Conservation (phyloP, 2,888 invertebrate genomes). For the Furcula furcula region DNA sequence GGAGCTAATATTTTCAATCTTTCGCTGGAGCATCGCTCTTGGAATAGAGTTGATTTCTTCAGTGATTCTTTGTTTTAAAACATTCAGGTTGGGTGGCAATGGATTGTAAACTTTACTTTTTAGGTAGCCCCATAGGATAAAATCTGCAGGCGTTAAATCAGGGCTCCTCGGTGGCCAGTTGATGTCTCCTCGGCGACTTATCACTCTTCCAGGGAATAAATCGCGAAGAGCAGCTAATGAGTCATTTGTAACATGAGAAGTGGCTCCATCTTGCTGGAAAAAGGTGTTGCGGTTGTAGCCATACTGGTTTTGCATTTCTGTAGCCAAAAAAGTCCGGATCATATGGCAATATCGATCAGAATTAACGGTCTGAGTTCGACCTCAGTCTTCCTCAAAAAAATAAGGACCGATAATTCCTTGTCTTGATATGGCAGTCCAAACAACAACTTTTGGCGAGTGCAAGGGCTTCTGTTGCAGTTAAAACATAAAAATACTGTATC, state of each 20-base stretch:
- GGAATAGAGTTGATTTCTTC: constrained; percentile 25
- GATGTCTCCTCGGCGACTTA: constrained; percentile 24
- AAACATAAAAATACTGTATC: no score
- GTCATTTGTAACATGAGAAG: constrained; percentile 27
- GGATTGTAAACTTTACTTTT: constrained; percentile 27
- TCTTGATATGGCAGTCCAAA: constrained; percentile 7
- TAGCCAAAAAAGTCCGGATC: constrained; percentile 21
- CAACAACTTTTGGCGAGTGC: constrained; percentile 10
- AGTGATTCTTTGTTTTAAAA: constrained; percentile 18
- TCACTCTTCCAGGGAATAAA: constrained; percentile 20
- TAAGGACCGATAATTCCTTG: constrained; percentile 20
- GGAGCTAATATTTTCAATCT: constrained; percentile 10
- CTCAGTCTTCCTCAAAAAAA: constrained; percentile 14
- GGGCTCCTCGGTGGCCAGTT: constrained; percentile 19
- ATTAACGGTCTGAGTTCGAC: constrained; percentile 14
- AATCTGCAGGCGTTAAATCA: constrained; percentile 25
- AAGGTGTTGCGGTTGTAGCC: constrained; percentile 25
- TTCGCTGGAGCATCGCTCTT: constrained; percentile 24
- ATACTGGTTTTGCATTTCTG: constrained; percentile 26
- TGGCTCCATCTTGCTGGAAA: constrained; percentile 31
- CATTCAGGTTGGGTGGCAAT: constrained; percentile 20
- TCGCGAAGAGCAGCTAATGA: constrained; percentile 27
- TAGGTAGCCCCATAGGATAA: constrained; percentile 24
- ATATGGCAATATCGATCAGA: constrained; percentile 22
- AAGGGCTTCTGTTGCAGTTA: no score